Base-by-base conservation (phyloP, 2,113 vertebrate genomes). In the Himantopus leucocephalus region DNA sequence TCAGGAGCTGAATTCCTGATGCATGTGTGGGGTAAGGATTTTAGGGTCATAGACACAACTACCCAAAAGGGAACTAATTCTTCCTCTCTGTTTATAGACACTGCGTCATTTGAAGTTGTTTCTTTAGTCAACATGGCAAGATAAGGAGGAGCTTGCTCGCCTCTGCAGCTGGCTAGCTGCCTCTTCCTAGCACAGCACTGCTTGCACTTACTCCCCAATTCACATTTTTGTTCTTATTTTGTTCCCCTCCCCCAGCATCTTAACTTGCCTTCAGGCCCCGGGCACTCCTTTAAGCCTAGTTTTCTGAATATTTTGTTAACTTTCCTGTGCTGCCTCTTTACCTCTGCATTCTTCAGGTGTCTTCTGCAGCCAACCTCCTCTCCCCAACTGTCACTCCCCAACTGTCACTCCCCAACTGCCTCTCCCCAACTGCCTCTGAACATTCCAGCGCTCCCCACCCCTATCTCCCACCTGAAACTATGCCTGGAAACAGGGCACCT, bases 1-100 rank as follows among this genome's bases (percentile, higher is more conserved):
- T 90, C 87, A 60, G 90, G 94, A 94, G 6, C 66, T n/a, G 62
- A 62, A 90, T 96, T 82, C 70, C 91, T 56, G 62, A 19, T 41
- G 39, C 9, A 0, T 4, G 19, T 35, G 45, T 29, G 48, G 70
- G 29, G 23, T 75, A 34, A 68, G 90, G 73, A 56, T 88, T 94
- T 95, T 90, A 63, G 90, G 90, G 88, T 87, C 39, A 62, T 17
- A 94, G 87, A 64, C 87, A 88, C 74, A 64, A n/a, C 88, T 73
- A 58, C 68, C 60, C 41, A 15, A 72, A 88, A 27, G 81, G 73
- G 79, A 94, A 50, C 62, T 86, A 52, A 91, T 70, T 68, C 90
- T 77, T 70, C 74, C 78, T 78, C 63, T 96, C 80, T 82, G 85
- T 86, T 89, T 92, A 90, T 62, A 85, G 83, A 92, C 78, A 30